Conservation (phyloP, 1,140 invertebrate species). For the Spodoptera litura region DNA sequence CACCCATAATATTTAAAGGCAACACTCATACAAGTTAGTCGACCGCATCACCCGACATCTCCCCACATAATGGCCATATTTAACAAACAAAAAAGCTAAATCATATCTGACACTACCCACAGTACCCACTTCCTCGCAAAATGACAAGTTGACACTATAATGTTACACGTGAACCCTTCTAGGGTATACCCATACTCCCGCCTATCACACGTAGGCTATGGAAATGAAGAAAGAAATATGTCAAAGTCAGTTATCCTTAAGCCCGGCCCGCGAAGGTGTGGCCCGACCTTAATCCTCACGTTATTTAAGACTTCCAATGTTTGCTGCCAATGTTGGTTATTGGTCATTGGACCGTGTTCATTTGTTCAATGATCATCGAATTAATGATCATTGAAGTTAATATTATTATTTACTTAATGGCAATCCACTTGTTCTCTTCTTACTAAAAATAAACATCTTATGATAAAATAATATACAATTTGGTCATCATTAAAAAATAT, state of each 20-base stretch:
- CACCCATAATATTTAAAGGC: too few species aligned
- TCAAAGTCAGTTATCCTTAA: conserved; percentile 4
- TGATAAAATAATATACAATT: too few species aligned
- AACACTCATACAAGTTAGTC: too few species aligned
- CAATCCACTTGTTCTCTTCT: too few species aligned
- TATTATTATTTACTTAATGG: too few species aligned
- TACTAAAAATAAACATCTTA: too few species aligned
- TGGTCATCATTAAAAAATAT: too few species aligned
- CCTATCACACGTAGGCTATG: not conserved
- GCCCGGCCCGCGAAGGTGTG: not conserved
- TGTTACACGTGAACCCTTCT: conserved; percentile 31
- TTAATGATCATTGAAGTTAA: too few species aligned
- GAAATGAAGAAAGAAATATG: conserved; percentile 45
- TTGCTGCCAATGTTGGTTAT: not conserved
- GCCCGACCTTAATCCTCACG: conserved; percentile 25
- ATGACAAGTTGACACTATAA: conserved; percentile 39
- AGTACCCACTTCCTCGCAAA: not conserved
- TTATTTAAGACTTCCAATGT: conserved; percentile 26
- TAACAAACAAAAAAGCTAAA: conserved; percentile 3
- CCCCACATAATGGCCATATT: not conserved
- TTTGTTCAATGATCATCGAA: too few species aligned
- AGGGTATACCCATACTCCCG: too few species aligned
- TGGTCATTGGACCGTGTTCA: not conserved
- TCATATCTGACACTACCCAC: not conserved
- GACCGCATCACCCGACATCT: not conserved